Conservation (phyloP, 1,140 invertebrate species). For the Megalonaias nervosa region DNA sequence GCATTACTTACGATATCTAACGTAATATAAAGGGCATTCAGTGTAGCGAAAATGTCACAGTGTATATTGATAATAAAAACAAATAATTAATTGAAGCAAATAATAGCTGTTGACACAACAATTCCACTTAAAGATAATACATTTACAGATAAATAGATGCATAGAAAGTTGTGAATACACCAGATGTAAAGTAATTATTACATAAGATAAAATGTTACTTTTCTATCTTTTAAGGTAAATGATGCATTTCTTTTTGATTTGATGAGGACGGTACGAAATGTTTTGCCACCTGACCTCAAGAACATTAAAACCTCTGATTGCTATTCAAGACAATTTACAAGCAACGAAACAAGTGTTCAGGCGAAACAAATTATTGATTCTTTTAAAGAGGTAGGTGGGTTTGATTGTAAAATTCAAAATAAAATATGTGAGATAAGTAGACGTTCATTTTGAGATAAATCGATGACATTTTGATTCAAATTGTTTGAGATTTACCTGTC, state of each 20-base stretch:
- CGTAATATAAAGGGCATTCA: too few relatives aligned
- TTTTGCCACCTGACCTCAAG: conserved; percentile 15
- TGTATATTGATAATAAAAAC: too few relatives aligned
- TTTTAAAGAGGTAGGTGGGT: conserved; percentile 29
- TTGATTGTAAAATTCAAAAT: neutral
- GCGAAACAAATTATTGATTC: conserved; percentile 36
- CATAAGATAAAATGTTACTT: neutral
- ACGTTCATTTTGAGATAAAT: conserved; percentile 13
- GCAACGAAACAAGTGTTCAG: conserved; percentile 1
- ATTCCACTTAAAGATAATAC: too few relatives aligned
- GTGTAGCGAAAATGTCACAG: too few relatives aligned
- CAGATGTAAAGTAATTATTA: too few relatives aligned
- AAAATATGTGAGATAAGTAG: conserved; percentile 5
- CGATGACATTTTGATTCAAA: too few relatives aligned
- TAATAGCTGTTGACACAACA: too few relatives aligned
- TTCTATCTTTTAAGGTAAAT: conserved; percentile 70
- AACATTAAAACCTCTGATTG: conserved; percentile 26
- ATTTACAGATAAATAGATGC: too few relatives aligned
- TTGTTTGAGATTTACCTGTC: too few relatives aligned
- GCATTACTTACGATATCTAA: too few relatives aligned
- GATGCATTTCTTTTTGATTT: conserved; percentile 92
- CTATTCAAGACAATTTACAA: conserved; percentile 35
- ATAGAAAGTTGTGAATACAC: too few relatives aligned
- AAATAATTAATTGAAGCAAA: too few relatives aligned
- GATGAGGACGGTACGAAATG: conserved; percentile 31